Conservation (phyloP, 2,113 vertebrate genomes). For the Malurus alboscapulatus region DNA sequence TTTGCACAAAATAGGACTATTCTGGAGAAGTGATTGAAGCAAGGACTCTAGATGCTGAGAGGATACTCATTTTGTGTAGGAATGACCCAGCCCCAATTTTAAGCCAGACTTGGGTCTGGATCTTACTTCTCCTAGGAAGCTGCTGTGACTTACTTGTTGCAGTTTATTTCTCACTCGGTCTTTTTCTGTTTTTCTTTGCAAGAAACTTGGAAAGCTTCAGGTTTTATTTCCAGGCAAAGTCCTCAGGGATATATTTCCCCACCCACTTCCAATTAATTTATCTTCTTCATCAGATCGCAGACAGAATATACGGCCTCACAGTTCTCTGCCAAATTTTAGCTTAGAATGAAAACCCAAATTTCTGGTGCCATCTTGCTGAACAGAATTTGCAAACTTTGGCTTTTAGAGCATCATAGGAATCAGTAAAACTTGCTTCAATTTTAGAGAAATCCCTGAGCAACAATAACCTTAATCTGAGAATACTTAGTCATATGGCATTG, state of each 20-base stretch:
- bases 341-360: neutral
- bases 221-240: constrained; percentile 36
- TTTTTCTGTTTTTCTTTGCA: neutral
- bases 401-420: neutral
- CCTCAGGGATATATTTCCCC: constrained; percentile 46
- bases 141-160: neutral
- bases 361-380: neutral
- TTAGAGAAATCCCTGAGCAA: neutral
- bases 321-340: neutral
- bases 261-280: constrained; percentile 47
- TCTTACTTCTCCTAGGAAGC: neutral
- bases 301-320: neutral
- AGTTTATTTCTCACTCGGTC: neutral
- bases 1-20: neutral
- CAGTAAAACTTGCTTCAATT: neutral
- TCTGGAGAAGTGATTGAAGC: neutral
- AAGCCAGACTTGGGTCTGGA: neutral
- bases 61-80: accelerated
- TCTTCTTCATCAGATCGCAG: constrained; percentile 32
- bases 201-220: constrained; percentile 40
- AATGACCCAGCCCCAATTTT: neutral
- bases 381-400: neutral
- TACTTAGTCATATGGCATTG: neutral
- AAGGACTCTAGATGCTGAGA: neutral
- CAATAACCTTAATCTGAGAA: neutral